A percentile compares a stretch with the other conserved stretches of the same genome.
These are phyloP conservation scores for Dendrolimus kikuchii DNA, from an alignment of 1,140 invertebrate genomes.

Conservation along the genomic window DNA sequence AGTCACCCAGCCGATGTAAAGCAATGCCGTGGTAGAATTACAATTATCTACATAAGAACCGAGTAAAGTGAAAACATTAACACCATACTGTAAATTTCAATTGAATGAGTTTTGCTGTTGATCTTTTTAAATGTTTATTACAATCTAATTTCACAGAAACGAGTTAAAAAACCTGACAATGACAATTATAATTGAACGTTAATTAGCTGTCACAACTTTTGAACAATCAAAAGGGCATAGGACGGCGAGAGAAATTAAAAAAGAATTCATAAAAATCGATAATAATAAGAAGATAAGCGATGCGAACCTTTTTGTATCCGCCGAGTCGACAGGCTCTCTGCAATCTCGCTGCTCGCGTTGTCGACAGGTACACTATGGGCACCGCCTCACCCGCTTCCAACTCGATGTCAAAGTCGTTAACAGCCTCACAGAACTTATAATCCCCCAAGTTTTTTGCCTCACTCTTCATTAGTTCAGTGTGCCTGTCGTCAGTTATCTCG, in stretches of 20 bases:
- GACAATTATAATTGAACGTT: conserved; percentile 13
- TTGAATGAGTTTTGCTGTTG: no score
- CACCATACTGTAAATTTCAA: no score
- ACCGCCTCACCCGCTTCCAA: conserved; percentile 49
- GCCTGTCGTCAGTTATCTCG: conserved; percentile 40
- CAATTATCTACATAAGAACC: no score
- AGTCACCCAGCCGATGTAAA: no score
- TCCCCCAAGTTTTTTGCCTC: conserved; percentile 51
- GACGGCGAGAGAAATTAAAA: conserved; percentile 8
- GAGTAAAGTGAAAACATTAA: no score
- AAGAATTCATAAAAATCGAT: conserved; percentile 12
- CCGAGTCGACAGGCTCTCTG: conserved; percentile 47
- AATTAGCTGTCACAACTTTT: conserved; percentile 25
- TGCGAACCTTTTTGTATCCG: conserved; percentile 57
- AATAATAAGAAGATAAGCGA: conserved; percentile 10
- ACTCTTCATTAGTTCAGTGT: conserved; percentile 49
- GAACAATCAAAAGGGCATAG: conserved; percentile 12
- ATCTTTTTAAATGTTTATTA: conserved; percentile 2
- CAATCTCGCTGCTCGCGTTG: conserved; percentile 47
- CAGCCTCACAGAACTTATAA: conserved; percentile 63
- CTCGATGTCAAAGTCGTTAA: conserved; percentile 61
- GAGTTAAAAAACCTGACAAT: conserved; percentile 11
- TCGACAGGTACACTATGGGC: conserved; percentile 59
- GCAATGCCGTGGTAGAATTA: no score
- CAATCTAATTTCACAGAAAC: conserved; percentile 18